phyloP scores from a whole-genome alignment of 2,113 vertebrate genomes.

The Gymnogyps californianus region DNA sequence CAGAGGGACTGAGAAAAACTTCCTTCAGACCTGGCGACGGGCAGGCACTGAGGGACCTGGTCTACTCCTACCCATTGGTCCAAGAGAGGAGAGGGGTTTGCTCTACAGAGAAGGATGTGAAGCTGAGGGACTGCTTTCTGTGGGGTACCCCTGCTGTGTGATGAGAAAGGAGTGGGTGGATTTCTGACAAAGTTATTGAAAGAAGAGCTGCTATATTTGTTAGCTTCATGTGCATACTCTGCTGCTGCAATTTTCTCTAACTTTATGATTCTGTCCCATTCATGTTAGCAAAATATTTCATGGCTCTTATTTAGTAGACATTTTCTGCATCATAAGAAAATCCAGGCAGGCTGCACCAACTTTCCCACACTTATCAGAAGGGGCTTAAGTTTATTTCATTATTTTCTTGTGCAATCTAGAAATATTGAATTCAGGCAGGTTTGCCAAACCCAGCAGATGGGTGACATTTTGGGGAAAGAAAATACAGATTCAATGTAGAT shows the following conservation, averaged over 20 bases:
- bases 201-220: not conserved
- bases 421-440: not conserved
- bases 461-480: not conserved
- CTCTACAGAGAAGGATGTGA: not conserved
- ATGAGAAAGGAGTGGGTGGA: not conserved
- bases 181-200: not conserved
- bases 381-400: not conserved
- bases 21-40: not conserved
- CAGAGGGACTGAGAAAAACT: not conserved
- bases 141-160: fast-evolving
- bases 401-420: not conserved
- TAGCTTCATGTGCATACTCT: not conserved
- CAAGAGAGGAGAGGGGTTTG: not conserved
- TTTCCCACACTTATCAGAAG: not conserved
- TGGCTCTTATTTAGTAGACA: not conserved
- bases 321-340: not conserved
- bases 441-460: not conserved
- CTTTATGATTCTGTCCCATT: not conserved
- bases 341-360: not conserved
- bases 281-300: not conserved
- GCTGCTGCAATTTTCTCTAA: not conserved
- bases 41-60: not conserved
- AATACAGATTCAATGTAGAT: not conserved
- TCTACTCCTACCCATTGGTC: not conserved
- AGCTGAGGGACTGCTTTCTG: not conserved